Base-by-base conservation (phyloP, 64 coral and sea anemone species). In the Stichodactyla helianthus region DNA sequence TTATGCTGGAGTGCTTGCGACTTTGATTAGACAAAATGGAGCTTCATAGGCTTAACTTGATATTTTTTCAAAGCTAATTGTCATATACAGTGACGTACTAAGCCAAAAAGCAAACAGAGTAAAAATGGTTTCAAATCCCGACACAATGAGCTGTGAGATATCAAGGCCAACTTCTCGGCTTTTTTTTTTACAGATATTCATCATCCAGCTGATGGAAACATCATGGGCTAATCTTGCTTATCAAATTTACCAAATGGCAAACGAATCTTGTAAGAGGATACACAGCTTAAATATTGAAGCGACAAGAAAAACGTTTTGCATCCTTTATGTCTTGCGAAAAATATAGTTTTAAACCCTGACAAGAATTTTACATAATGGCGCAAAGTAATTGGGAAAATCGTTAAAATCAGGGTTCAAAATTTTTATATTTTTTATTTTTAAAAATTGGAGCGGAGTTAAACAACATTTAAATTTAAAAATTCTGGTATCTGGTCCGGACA, bases 1-100 rank as follows among this genome's bases (percentile, higher is more conserved):
- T 71, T n/a, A 74, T 31, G 1, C 10, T 74, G 20, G 31, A 74
- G 25, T 74, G 68, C 68, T 74, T 9, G 25, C 68, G 23, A 27
- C 26, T 74, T 74, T 74, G 68, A 23, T 74, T 74, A 74, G n/a
- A 74, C 68, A n/a, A 13, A 74, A 74, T 28, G 68, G 68, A 74
- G 12, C 68, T 74, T 18, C 5, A 13, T 65, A n/a, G 19, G 19
- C 19, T 65, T n/a, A n/a, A n/a, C 62, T 65, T n/a, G 19, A 22
- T n/a, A n/a, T 74, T 74, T n/a, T 27, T 11, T 74, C 27, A 27
- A 74, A 74, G 10, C 6, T 74, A 74, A 74, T 74, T 74, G 23
- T 74, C 25, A 28, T 74, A 25, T 31, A 31, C 5, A 74, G 22
- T 9, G 68, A 74, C 23, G 10, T 15, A 11, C 20, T 20, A 65